Percentiles rank a stretch among this genome's conserved stretches.
These are phyloP conservation scores for Brachionus sp. DNA, from an alignment of 1,140 invertebrate species.

Conservation along the genomic window DNA sequence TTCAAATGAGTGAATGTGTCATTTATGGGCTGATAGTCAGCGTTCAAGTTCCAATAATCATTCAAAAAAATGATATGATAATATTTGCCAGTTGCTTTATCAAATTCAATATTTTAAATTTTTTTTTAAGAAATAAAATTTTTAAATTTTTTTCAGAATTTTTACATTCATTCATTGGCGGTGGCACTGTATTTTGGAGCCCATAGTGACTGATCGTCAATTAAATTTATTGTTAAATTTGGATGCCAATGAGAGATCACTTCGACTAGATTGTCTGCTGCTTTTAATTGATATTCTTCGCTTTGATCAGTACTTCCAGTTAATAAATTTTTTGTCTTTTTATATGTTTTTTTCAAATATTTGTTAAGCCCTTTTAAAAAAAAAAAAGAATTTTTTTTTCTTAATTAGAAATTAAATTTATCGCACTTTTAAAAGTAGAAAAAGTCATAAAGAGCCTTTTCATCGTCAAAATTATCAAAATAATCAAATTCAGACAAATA, in stretches of 20 bases:
- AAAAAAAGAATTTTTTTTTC: conserved; percentile 34
- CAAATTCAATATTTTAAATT: conserved; percentile 82
- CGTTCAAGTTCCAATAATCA: conserved; percentile 96
- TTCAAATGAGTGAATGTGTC: conserved; percentile 68
- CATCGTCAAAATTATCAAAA: conserved; percentile 65
- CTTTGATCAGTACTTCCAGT: conserved; percentile 76
- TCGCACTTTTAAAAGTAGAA: conserved; percentile 69
- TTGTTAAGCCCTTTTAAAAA: conserved; percentile 71
- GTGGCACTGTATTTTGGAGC: conserved; percentile 75
- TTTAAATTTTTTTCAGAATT: neutral
- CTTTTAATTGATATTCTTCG: conserved; percentile 65
- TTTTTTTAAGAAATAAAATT: conserved; percentile 48
- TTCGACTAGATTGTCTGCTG: conserved; percentile 71
- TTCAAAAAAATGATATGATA: conserved; percentile 92
- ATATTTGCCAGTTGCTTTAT: conserved; percentile 75
- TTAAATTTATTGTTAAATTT: conserved; percentile 90
- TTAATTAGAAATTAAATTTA: neutral
- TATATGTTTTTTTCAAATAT: conserved; percentile 81
- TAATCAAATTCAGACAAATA: conserved; percentile 77
- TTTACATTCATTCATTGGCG: conserved; percentile 83
- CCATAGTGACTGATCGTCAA: conserved; percentile 92
- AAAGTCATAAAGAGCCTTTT: conserved; percentile 71
- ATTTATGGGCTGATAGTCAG: conserved; percentile 92
- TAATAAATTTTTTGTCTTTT: conserved; percentile 85
- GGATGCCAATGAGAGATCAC: conserved; percentile 98